Conservation (phyloP, 2,888 invertebrate genomes). For the Germaria angustata region DNA sequence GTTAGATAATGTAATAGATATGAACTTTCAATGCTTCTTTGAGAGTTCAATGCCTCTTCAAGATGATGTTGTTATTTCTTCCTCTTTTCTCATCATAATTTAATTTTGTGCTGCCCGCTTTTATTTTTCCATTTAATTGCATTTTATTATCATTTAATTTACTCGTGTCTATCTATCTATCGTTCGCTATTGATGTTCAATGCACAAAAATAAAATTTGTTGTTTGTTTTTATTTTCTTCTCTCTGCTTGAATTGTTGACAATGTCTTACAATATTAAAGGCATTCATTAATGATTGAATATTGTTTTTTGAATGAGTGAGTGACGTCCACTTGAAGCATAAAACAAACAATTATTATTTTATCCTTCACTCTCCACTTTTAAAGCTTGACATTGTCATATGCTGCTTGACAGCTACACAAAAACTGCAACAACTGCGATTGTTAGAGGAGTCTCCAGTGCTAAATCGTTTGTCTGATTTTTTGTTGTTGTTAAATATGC, state of each 20-base stretch:
- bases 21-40: background rate
- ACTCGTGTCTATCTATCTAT: slow-evolving; percentile 23
- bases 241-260: slow-evolving; percentile 35
- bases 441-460: background rate
- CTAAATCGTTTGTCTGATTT: background rate
- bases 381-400: slow-evolving; percentile 50
- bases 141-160: slow-evolving; percentile 64
- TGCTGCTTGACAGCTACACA: slow-evolving; percentile 21
- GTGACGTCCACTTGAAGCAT: slow-evolving; percentile 35
- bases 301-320: background rate
- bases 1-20: background rate
- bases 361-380: slow-evolving; percentile 2
- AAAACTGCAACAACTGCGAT: background rate
- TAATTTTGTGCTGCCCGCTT: background rate
- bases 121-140: slow-evolving; percentile 50
- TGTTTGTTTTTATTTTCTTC: background rate
- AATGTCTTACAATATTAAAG: slow-evolving; percentile 15
- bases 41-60: slow-evolving; percentile 58
- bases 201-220: background rate
- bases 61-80: slow-evolving; percentile 8
- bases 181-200: slow-evolving; percentile 20
- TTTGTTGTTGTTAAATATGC: slow-evolving; percentile 28
- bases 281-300: slow-evolving; percentile 20
- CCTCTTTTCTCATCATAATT: slow-evolving; percentile 35
- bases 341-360: slow-evolving; percentile 36